phyloP scores from a whole-genome alignment of 2,888 invertebrate species.

The Tetragnatha montana region DNA sequence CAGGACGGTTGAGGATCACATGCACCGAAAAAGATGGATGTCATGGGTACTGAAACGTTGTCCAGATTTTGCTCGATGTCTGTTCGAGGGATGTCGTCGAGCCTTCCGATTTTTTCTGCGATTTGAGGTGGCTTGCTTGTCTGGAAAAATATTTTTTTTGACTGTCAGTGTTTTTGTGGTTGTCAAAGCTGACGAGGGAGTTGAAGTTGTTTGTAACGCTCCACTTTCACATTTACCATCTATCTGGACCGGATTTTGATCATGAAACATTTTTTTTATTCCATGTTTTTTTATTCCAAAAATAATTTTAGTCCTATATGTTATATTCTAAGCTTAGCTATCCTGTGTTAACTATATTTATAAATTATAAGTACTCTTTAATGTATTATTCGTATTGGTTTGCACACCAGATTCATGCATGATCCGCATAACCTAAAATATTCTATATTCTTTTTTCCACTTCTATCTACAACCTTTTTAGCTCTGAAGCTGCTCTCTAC shows the following conservation, averaged over 20 bases:
- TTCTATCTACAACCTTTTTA: too few relatives aligned
- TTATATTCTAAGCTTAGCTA: too few relatives aligned
- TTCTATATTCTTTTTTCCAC: too few relatives aligned
- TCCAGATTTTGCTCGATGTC: not conserved
- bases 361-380: too few relatives aligned
- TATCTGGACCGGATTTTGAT: not conserved
- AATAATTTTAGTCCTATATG: too few relatives aligned
- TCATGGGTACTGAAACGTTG: not conserved
- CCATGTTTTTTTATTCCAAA: not conserved
- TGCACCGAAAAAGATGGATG: slow-evolving; percentile 2
- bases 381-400: too few relatives aligned
- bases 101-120: not conserved
- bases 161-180: not conserved
- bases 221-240: not conserved
- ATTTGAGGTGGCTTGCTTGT: not conserved
- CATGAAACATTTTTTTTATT: not conserved
- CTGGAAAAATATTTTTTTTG: not conserved
- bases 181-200: not conserved
- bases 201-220: not conserved
- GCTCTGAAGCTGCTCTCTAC: too few relatives aligned
- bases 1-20: slow-evolving; percentile 38
- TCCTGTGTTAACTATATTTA: too few relatives aligned
- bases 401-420: too few relatives aligned
- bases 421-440: too few relatives aligned
- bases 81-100: not conserved